phyloP scores from a whole-genome alignment of 2,797 vertebrate genomes.

The Aldrovandia affinis region DNA sequence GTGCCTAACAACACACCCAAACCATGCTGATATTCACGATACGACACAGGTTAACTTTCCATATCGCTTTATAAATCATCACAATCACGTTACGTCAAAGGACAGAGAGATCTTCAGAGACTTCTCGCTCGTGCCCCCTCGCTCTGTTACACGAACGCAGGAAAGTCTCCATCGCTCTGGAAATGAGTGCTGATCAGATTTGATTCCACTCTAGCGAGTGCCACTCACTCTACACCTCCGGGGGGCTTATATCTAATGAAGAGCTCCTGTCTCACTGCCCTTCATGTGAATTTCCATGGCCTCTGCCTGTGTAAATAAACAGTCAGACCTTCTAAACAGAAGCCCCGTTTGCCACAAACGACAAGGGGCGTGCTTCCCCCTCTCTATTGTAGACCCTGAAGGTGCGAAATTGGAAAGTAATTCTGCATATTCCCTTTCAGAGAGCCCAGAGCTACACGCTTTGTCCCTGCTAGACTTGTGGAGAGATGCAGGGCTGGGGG shows the following conservation, averaged over 20 bases:
- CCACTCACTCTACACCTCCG: not conserved
- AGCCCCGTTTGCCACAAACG: not conserved
- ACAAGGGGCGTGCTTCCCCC: not conserved
- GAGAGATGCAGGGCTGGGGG: not conserved
- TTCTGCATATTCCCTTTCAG: not conserved
- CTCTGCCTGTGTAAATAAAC: not conserved
- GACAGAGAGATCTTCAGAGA: no score
- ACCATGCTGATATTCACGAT: no score
- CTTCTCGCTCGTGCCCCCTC: no score
- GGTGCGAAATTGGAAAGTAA: constrained; percentile 8
- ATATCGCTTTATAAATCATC: no score
- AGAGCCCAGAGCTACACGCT: not conserved
- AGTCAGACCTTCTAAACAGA: not conserved
- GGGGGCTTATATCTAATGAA: not conserved
- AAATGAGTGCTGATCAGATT: not conserved
- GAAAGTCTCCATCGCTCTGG: not conserved
- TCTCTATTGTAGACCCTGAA: not conserved
- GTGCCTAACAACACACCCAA: no score
- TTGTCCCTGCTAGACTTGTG: not conserved
- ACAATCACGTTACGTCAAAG: no score
- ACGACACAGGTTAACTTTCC: no score
- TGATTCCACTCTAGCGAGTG: not conserved
- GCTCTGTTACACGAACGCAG: not conserved
- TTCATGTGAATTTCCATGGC: not conserved
- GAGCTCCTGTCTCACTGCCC: not conserved